phyloP scores from a whole-genome alignment of 2,113 vertebrate species.

The Theristicus caerulescens region DNA sequence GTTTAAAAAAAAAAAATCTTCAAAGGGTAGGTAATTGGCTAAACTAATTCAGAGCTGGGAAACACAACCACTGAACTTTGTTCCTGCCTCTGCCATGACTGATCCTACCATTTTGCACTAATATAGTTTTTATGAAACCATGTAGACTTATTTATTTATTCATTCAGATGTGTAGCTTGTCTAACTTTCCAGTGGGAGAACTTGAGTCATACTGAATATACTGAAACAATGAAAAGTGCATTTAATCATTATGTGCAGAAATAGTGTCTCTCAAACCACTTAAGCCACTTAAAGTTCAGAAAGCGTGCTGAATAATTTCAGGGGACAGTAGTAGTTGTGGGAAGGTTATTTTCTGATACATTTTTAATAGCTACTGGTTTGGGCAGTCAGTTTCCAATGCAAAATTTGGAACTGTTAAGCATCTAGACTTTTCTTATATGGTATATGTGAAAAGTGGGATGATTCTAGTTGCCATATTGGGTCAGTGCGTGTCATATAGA shows the following conservation, averaged over 20 bases:
- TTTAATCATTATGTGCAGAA: not conserved
- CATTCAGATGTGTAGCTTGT: not conserved
- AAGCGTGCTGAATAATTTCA: not conserved
- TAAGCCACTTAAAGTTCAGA: not conserved
- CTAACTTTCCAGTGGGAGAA: not conserved
- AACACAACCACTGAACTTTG: not conserved
- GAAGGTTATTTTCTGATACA: not conserved
- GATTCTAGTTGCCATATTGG: not conserved
- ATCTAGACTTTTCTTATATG: not conserved
- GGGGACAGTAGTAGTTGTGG: rapidly evolving
- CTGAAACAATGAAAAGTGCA: not conserved
- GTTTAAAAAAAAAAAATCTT: not conserved
- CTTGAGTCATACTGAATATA: not conserved
- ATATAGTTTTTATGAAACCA: not conserved
- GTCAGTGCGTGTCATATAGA: rapidly evolving
- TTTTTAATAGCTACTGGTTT: not conserved
- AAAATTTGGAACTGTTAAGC: not conserved
- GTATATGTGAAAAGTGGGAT: rapidly evolving
- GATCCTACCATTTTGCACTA: not conserved
- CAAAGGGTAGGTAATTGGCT: not conserved
- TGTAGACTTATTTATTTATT: not conserved
- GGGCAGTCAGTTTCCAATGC: not conserved
- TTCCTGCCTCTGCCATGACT: not conserved
- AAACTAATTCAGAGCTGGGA: not conserved
- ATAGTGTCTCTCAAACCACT: not conserved